Evolutionary conservation across 2,797 vertebrate genomes (phyloP), one percentile per base, ranked within the genome.

Genomic region (Salmo trutta): DNA sequence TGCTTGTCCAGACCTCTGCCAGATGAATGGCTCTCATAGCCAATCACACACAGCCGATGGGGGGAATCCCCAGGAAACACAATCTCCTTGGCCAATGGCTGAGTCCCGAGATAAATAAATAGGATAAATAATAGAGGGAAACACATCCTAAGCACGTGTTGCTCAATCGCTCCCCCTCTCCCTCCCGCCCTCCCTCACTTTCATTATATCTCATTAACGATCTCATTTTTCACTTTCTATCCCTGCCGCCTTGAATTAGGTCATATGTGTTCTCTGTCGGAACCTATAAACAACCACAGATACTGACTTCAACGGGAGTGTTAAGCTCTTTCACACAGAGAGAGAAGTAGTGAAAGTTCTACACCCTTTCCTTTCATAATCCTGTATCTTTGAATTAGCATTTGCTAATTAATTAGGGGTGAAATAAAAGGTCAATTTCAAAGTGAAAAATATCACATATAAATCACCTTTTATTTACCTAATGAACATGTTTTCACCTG

Each of bases 111-210:
- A 90, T 90, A 89, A 92, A 93, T 87, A 91, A 88, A 91, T 90
- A 92, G 91, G 92, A 92, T 86, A 87, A 86, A 86, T 84, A 88
- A 12, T 1, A 41, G 41, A 47, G 41, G 90, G 83, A 90, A 84
- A 77, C 89, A 88, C 90, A 89, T 92, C 91, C 91, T 89, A 2
- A 59, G 85, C 90, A 90, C 90, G 92, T 88, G 91, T 91, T 88
- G 88, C 90, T 88, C 88, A 83, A 88, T 89, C 88, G 85, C 87
- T 76, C 81, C 68, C 81, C 86, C 82, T 82, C 86, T 75, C 82
- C 72, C n/a, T 64, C 75, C 77, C 1, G 14, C 0, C 66, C 0
- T 33, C 16, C n/a, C 12, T 16, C 19, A 12, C 54, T 77, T 68
- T 67, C 54, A 52, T 36, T 86, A 85, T 85, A 85, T 82, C 86